Base-by-base conservation (phyloP, 2,888 invertebrate species). In the Rhimphoctona megacephalus region DNA sequence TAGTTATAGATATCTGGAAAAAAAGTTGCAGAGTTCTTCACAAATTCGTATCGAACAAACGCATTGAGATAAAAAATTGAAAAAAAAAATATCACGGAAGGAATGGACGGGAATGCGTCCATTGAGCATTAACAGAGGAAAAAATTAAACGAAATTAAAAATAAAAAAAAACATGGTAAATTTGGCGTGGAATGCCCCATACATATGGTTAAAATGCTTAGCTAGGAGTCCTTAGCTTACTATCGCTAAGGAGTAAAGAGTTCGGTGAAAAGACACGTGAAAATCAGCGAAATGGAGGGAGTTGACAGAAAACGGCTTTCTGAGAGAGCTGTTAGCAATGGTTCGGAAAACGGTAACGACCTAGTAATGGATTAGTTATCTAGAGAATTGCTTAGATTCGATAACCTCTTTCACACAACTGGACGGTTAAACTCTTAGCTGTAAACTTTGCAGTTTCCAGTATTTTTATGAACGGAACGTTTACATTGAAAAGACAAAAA, bases 191-290 rank as follows among this genome's bases (percentile, higher is more conserved):
- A n/a, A n/a, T n/a, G n/a, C n/a, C n/a, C n/a, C n/a, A n/a, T n/a
- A n/a, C n/a, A n/a, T n/a, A n/a, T n/a, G n/a, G n/a, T n/a, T n/a
- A n/a, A n/a, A n/a, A n/a, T n/a, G n/a, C n/a, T n/a, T n/a, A n/a
- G n/a, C n/a, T n/a, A n/a, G n/a, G n/a, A n/a, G n/a, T n/a, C n/a
- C n/a, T n/a, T n/a, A n/a, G n/a, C n/a, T n/a, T n/a, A n/a, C n/a
- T n/a, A n/a, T n/a, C n/a, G n/a, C n/a, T 69, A 69, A 81, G 72
- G 83, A 81, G 83, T 83, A 69, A 83, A 83, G 33, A 54, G 67
- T 72, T 43, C 61, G 77, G 39, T 78, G 67, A 61, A 43, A 67
- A 81, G 73, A 78, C 83, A 83, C 61, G 86, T 81, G 81, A 70
- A 86, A 49, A 86, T 49, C 33, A 61, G 39, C n/a, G 36, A 30